Evolutionary conservation across 2,888 invertebrate species (phyloP).

Genomic region (Campaea margaritaria): DNA sequence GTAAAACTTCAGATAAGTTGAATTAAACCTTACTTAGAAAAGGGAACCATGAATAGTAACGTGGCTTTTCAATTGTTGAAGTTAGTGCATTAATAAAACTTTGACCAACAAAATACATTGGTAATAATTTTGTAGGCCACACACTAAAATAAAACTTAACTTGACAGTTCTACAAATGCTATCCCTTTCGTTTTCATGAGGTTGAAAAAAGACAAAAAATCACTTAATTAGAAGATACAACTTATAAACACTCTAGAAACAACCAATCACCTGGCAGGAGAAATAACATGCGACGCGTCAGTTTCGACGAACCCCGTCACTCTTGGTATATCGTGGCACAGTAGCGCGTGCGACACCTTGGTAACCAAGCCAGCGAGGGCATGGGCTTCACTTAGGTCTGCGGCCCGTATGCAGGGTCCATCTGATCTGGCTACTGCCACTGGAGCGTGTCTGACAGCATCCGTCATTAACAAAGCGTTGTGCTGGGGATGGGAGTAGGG

Average conservation of each 20-base stretch:
- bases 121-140: too few relatives aligned
- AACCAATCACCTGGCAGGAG: constrained; percentile 66
- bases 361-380: constrained; percentile 72
- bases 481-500: constrained; percentile 50
- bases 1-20: too few relatives aligned
- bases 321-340: constrained; percentile 69
- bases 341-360: constrained; percentile 68
- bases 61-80: background rate
- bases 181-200: too few relatives aligned
- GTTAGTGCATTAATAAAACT: too few relatives aligned
- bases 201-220: too few relatives aligned
- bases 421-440: constrained; percentile 58
- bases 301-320: constrained; percentile 75
- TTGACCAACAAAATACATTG: too few relatives aligned
- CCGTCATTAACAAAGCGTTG: constrained; percentile 70
- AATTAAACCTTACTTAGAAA: too few relatives aligned
- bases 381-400: constrained; percentile 77
- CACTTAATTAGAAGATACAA: too few relatives aligned
- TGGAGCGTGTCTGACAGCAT: constrained; percentile 65
- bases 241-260: too few relatives aligned
- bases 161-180: too few relatives aligned
- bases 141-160: too few relatives aligned
- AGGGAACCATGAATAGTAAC: background rate
- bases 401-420: constrained; percentile 57
- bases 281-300: constrained; percentile 66